Conservation (phyloP, 2,888 invertebrate genomes). For the Gryllus longicercus region DNA sequence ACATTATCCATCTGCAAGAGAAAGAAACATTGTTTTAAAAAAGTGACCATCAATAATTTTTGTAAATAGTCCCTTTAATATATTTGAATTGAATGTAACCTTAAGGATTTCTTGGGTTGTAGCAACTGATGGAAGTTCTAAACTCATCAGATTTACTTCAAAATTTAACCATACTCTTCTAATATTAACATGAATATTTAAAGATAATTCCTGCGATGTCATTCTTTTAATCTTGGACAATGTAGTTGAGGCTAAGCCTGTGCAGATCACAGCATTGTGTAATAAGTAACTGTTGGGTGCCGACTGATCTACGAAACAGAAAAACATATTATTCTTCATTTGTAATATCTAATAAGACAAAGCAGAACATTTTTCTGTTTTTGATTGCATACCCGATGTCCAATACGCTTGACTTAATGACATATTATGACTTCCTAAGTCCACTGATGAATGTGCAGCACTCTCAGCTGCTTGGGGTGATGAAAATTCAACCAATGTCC, state of each 20-base stretch:
- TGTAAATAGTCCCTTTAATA: no score
- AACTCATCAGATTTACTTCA: slow-evolving; percentile 29
- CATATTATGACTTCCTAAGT: slow-evolving; percentile 24
- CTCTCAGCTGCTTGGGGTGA: slow-evolving; percentile 28
- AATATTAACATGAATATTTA: background rate
- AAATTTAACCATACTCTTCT: slow-evolving; percentile 28
- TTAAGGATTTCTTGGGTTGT: no score
- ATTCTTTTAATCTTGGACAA: background rate
- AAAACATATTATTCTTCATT: background rate
- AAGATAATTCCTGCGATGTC: background rate
- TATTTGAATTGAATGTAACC: no score
- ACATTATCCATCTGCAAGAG: slow-evolving; percentile 23
- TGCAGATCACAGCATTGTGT: slow-evolving; percentile 21
- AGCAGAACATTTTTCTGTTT: background rate
- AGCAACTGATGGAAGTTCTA: slow-evolving; percentile 24
- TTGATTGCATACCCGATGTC: slow-evolving; percentile 34
- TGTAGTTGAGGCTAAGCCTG: background rate
- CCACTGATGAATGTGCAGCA: background rate
- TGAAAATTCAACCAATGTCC: slow-evolving; percentile 32
- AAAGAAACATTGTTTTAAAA: background rate
- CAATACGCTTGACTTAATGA: slow-evolving; percentile 35
- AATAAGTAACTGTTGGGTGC: slow-evolving; percentile 25
- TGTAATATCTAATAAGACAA: background rate
- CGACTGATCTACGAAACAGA: slow-evolving; percentile 24
- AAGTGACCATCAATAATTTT: no score